Evolutionary conservation across 2,113 vertebrate species (phyloP).

Genomic region (Progne subis): DNA sequence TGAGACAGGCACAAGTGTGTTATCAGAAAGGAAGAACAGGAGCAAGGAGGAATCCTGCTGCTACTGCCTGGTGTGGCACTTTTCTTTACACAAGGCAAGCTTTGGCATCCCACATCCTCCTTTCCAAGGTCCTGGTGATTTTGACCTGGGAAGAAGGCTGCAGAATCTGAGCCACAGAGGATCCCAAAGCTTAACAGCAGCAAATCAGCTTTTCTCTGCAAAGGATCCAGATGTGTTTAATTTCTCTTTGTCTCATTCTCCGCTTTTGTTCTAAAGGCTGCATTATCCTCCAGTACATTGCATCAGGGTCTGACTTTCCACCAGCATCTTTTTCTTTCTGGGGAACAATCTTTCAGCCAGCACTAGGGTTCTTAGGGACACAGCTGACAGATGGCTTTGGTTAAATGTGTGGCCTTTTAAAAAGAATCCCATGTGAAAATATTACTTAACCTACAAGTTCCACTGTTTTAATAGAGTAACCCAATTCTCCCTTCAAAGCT

Average conservation of each 20-base stretch:
- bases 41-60: neutral
- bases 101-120: neutral
- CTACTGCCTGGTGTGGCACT: neutral
- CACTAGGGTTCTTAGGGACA: constrained; percentile 6
- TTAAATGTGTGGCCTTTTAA: constrained; percentile 53
- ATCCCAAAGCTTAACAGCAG: neutral
- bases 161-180: neutral
- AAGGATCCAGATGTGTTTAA: neutral
- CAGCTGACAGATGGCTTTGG: constrained; percentile 49
- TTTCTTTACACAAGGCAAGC: neutral
- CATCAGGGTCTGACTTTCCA: constrained; percentile 25
- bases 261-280: neutral
- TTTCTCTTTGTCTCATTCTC: constrained; percentile 40
- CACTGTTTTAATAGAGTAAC: constrained; percentile 42
- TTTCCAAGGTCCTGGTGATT: neutral
- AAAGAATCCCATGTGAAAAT: constrained; percentile 67
- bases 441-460: constrained; percentile 70
- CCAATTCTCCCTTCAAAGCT: constrained; percentile 56
- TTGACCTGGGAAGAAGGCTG: neutral
- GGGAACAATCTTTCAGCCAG: constrained; percentile 23
- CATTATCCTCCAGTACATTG: constrained; percentile 4
- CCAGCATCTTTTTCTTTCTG: constrained; percentile 43
- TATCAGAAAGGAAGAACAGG: neutral
- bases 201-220: constrained; percentile 30
- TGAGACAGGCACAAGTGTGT: neutral